Percentiles rank a stretch among this genome's conserved stretches.
phyloP scores from a whole-genome alignment of 2,888 invertebrate genomes.

The Oligia latruncula region DNA sequence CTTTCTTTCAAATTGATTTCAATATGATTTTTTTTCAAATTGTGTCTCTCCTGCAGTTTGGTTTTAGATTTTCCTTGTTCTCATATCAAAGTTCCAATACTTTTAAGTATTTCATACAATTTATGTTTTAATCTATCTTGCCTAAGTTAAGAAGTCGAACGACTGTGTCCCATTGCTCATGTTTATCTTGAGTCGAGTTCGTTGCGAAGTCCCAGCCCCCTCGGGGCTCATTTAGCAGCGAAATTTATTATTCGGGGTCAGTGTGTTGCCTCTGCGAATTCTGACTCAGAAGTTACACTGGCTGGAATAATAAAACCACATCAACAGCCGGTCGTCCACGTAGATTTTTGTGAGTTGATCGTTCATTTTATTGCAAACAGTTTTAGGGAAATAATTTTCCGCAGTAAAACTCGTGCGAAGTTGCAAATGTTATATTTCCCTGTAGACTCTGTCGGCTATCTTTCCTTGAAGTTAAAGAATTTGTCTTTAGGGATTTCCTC shows the following conservation, averaged over 20 bases:
- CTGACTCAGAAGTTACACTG: conserved; percentile 63
- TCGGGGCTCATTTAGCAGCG: conserved; percentile 62
- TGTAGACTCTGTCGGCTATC: conserved; percentile 13
- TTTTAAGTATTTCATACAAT: neutral
- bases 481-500: conserved; percentile 19
- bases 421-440: conserved; percentile 50
- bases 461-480: conserved; percentile 29
- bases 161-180: conserved; percentile 53
- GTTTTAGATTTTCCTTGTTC: conserved; percentile 3
- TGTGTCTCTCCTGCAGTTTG: neutral
- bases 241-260: conserved; percentile 71
- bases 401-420: conserved; percentile 33
- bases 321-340: conserved; percentile 48
- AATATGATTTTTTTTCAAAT: neutral
- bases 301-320: conserved; percentile 63
- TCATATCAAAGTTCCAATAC: neutral
- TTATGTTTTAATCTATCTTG: conserved; percentile 22
- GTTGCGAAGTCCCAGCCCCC: conserved; percentile 57
- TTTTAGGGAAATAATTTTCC: conserved; percentile 47
- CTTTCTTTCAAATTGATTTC: too few relatives aligned
- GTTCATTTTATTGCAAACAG: conserved; percentile 51
- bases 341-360: conserved; percentile 52
- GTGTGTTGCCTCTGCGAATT: conserved; percentile 67
- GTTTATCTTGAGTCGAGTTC: conserved; percentile 63
- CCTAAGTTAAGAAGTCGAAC: conserved; percentile 28